phyloP scores from a whole-genome alignment of 2,113 vertebrate species.

The Tupaia chinensis region DNA sequence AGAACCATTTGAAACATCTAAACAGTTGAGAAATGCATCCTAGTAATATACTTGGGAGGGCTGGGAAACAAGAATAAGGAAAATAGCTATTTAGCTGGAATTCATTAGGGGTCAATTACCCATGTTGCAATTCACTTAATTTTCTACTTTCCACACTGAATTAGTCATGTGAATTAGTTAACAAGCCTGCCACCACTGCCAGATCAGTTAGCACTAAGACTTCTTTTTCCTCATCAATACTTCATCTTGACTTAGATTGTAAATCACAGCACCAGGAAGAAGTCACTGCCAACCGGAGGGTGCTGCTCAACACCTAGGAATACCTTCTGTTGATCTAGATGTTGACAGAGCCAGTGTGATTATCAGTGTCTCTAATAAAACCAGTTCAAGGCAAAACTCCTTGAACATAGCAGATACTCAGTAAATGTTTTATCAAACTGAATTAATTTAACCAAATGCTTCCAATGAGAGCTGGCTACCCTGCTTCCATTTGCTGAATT shows the following conservation, averaged over 20 bases:
- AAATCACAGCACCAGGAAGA: background rate
- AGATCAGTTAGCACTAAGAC: background rate
- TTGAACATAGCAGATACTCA: background rate
- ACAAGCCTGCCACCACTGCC: background rate
- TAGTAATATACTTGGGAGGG: background rate
- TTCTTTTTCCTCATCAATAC: background rate
- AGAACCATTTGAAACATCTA: constrained; percentile 26
- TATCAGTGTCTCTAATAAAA: background rate
- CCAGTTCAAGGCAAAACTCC: background rate
- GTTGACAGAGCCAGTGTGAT: background rate
- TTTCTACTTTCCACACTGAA: constrained; percentile 38
- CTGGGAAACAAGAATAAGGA: background rate
- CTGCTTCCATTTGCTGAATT: background rate
- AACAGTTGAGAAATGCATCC: background rate
- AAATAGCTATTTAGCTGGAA: constrained; percentile 35
- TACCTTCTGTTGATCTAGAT: no score
- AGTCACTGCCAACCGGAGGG: background rate
- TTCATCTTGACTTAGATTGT: background rate
- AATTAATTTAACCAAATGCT: constrained; percentile 23
- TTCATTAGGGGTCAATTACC: constrained; percentile 33
- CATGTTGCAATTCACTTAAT: background rate
- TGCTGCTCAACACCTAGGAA: background rate
- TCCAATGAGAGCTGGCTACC: background rate
- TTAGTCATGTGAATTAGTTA: background rate
- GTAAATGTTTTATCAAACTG: background rate